Base-by-base conservation (phyloP, 2,888 invertebrate species). In the Diachrysia chrysitis region DNA sequence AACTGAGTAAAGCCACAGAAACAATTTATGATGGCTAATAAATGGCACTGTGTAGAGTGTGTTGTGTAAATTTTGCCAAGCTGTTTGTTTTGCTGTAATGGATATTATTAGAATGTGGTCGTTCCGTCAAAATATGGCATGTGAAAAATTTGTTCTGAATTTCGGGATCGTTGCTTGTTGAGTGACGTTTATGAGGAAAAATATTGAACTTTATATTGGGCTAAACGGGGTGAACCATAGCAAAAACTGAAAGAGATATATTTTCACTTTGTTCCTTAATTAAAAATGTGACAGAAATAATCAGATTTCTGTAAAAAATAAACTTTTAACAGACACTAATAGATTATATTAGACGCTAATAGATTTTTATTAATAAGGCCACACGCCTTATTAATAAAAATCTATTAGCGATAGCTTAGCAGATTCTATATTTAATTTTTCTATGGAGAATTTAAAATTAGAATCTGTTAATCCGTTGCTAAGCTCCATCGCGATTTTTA, bases 21-120 rank as follows among this genome's bases (percentile, higher is more conserved):
- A 83, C 90, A 88, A 90, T 90, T 89, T 90, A 90, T 89, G 89
- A 88, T 83, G 83, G 86, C 87, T 87, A 85, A 86, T 85, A 88
- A 88, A 87, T 85, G 83, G 72, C 58, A 80, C 78, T 68, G 66
- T 77, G 79, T 75, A 73, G 48, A 51, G 71, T 73, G 74, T 73
- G 79, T 78, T 76, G 76, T 76, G 76, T 78, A 82, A 84, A 83
- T 83, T 78, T 65, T 79, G 82, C 81, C 85, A 85, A 85, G 79
- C 79, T 89, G 89, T 88, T 87, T 85, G 83, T 80, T 82, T 76
- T 81, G 79, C 80, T 77, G 71, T 85, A 86, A 85, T 86, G 80
- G 83, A 72, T 79, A 66, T 60, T 69, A 75, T 70, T 69, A 69
- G 67, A 69, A 61, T 71, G 59, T 69, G 69, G 29, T 57, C 53